These are phyloP conservation scores for Diaprepes abbreviatus DNA, from an alignment of 2,888 invertebrate species.

Conservation along the genomic window DNA sequence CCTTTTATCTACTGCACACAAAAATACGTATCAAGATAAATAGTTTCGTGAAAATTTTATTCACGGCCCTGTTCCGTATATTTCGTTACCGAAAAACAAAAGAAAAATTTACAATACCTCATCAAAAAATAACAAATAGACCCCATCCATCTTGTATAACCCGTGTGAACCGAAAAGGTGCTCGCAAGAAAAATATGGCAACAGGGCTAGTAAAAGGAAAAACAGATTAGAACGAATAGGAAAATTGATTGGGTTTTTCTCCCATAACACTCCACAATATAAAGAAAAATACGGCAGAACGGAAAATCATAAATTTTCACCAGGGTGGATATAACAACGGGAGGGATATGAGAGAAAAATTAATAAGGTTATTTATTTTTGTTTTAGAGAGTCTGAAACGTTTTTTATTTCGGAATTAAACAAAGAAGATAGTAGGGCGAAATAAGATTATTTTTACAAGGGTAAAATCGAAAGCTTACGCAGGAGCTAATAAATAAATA, in stretches of 20 bases:
- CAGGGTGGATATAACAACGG: not conserved
- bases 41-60: not conserved
- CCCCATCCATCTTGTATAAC: conserved; percentile 5
- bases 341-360: not conserved
- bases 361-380: conserved; percentile 5
- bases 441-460: no score
- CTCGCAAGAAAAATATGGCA: conserved; percentile 16
- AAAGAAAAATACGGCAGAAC: conserved; percentile 17
- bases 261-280: conserved; percentile 22
- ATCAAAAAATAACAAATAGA: conserved; percentile 18
- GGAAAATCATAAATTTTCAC: conserved; percentile 8
- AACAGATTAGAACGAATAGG: conserved; percentile 34
- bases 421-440: no score
- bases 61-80: not conserved
- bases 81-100: not conserved
- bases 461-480: no score
- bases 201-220: conserved; percentile 21
- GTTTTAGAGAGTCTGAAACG: not conserved
- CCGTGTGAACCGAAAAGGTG: conserved; percentile 13
- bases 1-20: no score
- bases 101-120: conserved; percentile 17
- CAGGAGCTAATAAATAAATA: no score
- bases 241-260: conserved; percentile 48
- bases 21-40: not conserved
- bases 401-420: not conserved